phyloP scores from a whole-genome alignment of 1,140 invertebrate species.

The Thereuonema tuberculata region DNA sequence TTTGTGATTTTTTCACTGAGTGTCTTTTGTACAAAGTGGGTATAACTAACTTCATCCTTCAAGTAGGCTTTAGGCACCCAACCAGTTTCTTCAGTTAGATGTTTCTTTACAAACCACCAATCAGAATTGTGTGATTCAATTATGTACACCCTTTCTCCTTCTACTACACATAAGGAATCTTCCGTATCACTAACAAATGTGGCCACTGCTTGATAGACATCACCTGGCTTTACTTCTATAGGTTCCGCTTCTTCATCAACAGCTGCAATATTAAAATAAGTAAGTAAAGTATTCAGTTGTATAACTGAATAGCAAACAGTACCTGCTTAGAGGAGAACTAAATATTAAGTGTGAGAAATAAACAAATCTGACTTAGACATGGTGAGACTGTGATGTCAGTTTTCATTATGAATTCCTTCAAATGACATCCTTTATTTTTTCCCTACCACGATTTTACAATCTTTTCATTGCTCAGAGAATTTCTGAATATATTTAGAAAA shows the following conservation, averaged over 20 bases:
- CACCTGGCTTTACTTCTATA: conserved; percentile 45
- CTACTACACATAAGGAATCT: conserved; percentile 71
- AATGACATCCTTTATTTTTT: no score
- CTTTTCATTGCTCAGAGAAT: no score
- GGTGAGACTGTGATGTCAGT: no score
- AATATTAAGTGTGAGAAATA: no score
- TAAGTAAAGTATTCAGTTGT: no score
- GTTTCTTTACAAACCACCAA: conserved; percentile 86
- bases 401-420: no score
- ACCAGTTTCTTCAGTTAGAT: conserved; percentile 75
- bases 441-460: no score
- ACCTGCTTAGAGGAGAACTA: no score
- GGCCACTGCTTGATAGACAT: conserved; percentile 64
- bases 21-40: conserved; percentile 67
- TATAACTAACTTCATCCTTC: conserved; percentile 64
- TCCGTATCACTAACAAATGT: conserved; percentile 75
- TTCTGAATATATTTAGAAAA: no score
- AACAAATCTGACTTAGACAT: no score
- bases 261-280: no score
- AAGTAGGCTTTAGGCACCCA: conserved; percentile 82
- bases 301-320: no score
- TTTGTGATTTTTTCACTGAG: conserved; percentile 81
- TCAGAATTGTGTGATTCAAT: conserved; percentile 62
- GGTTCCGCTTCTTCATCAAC: conserved; percentile 23
- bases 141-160: conserved; percentile 76